Evolutionary conservation across 1,140 invertebrate species (phyloP).

Genomic region (Goniozus legneri): DNA sequence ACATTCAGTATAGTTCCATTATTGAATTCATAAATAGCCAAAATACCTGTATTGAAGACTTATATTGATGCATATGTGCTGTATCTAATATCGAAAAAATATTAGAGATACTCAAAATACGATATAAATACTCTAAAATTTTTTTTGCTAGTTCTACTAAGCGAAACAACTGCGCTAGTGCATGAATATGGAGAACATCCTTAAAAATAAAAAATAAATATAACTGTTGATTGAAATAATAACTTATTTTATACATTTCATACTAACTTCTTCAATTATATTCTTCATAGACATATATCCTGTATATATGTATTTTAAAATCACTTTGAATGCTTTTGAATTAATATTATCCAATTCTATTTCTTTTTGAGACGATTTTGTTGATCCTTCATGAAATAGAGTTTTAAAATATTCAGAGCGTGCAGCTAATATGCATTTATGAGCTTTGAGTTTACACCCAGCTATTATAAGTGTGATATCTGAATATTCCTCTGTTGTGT

Average conservation of each 20-base stretch:
- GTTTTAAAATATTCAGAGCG: conserved; percentile 93
- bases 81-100: conserved; percentile 92
- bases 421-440: conserved; percentile 88
- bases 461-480: conserved; percentile 90
- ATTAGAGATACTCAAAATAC: conserved; percentile 82
- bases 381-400: conserved; percentile 86
- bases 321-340: conserved; percentile 82
- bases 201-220: conserved; percentile 19
- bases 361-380: conserved; percentile 76
- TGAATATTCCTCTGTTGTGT: conserved; percentile 83
- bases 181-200: conserved; percentile 48
- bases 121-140: conserved; percentile 89
- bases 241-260: conserved; percentile 5
- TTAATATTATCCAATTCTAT: conserved; percentile 83
- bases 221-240: not conserved
- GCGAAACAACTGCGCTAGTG: conserved; percentile 91
- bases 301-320: conserved; percentile 95
- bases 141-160: conserved; percentile 87
- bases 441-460: conserved; percentile 77
- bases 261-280: conserved; percentile 60
- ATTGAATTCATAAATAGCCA: not conserved
- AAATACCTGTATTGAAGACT: conserved; percentile 58
- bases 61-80: conserved; percentile 71
- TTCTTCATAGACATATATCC: conserved; percentile 80
- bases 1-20: conserved; percentile 3